phyloP scores from a whole-genome alignment of 2,888 invertebrate genomes.

The Eristalis pertinax region DNA sequence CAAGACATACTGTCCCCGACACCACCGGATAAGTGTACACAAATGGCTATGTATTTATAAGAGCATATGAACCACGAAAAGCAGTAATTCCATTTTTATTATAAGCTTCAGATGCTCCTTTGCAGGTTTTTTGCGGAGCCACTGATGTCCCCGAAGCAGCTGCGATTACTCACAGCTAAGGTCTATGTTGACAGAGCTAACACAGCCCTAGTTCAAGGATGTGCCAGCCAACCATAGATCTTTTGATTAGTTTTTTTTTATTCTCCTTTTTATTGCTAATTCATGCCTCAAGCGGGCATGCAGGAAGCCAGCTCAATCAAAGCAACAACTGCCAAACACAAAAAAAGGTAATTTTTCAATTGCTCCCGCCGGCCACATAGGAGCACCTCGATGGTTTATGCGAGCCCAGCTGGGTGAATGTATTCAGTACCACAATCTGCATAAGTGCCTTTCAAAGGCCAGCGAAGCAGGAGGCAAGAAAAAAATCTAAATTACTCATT shows the following conservation, averaged over 20 bases:
- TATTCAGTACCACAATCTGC: constrained; percentile 61
- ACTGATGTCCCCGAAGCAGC: constrained; percentile 43
- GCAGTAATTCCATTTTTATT: constrained; percentile 63
- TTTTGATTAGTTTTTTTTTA: constrained; percentile 54
- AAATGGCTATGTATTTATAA: constrained; percentile 9
- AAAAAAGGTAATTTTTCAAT: constrained; percentile 67
- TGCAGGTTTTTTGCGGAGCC: constrained; percentile 27
- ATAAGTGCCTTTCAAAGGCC: constrained; percentile 70
- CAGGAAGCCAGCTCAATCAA: constrained; percentile 49
- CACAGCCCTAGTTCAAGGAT: constrained; percentile 56
- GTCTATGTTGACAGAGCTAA: constrained; percentile 59
- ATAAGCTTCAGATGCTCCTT: constrained; percentile 52
- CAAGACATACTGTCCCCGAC: background rate
- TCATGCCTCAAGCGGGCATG: constrained; percentile 38
- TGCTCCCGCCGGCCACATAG: constrained; percentile 63
- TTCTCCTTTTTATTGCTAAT: constrained; percentile 45
- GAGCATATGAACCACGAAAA: constrained; percentile 27
- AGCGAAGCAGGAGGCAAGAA: constrained; percentile 41
- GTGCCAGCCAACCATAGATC: constrained; percentile 43
- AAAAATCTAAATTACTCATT: constrained; percentile 51
- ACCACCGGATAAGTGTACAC: background rate
- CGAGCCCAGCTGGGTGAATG: constrained; percentile 17
- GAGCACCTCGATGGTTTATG: constrained; percentile 34
- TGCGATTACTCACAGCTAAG: constrained; percentile 48
- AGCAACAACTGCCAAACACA: constrained; percentile 51